Evolutionary conservation across 2,888 invertebrate species (phyloP).

Genomic region (Cyclophora albipunctata): DNA sequence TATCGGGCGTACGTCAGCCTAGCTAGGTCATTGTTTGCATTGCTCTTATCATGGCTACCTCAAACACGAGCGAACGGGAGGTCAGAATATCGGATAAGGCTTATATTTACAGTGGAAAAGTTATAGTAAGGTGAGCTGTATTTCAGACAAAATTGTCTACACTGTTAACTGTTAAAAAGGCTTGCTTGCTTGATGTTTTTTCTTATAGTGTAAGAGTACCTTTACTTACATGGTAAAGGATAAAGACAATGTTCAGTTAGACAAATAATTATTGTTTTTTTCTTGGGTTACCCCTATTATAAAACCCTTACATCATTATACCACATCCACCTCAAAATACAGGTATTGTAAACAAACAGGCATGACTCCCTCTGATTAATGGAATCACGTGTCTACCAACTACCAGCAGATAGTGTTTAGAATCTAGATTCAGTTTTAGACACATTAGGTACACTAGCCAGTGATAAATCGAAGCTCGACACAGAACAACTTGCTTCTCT

Average conservation of each 20-base stretch:
- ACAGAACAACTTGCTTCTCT: neutral
- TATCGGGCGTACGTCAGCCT: constrained; percentile 50
- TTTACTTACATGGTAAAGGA: too few species aligned
- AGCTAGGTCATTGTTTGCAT: constrained; percentile 53
- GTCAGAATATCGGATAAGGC: constrained; percentile 1
- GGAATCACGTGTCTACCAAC: constrained; percentile 34
- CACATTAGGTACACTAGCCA: constrained; percentile 19
- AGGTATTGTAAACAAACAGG: constrained; percentile 41
- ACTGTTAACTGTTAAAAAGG: too few species aligned
- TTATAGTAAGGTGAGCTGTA: too few species aligned
- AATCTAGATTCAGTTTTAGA: constrained; percentile 29
- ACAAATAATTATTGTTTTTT: too few species aligned
- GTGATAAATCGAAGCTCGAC: neutral
- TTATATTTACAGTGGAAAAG: neutral
- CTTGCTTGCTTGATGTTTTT: too few species aligned
- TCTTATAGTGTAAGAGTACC: too few species aligned
- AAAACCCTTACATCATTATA: too few species aligned
- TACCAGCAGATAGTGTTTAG: constrained; percentile 55
- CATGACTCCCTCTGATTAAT: constrained; percentile 61
- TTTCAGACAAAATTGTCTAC: too few species aligned
- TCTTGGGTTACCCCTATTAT: too few species aligned
- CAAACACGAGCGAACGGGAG: constrained; percentile 40
- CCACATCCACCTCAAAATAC: too few species aligned
- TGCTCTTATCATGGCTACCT: constrained; percentile 63
- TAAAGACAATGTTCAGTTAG: too few species aligned